Base-by-base conservation (phyloP, 2,888 invertebrate genomes). In the Caenorhabditis wallacei region DNA sequence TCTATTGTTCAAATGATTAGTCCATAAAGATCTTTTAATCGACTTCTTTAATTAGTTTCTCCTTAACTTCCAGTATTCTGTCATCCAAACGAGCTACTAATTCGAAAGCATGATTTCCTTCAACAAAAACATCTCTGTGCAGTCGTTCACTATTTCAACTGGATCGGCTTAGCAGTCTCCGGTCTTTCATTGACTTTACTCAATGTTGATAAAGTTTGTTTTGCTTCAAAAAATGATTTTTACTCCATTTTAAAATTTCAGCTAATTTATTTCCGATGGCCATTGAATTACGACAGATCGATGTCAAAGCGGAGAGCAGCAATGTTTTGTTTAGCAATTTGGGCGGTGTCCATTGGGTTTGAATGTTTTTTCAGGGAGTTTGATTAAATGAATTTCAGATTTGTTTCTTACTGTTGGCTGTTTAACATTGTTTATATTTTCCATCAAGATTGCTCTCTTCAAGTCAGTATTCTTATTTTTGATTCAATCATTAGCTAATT, bases 231-330 rank as follows among this genome's bases (percentile, higher is more conserved):
- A 30, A 30, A 30, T 8, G 8, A 30, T n/a, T n/a, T n/a, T n/a
- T n/a, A 30, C 3, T 30, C 8, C 30, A 30, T 30, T 30, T 30
- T 30, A 3, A 8, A 30, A 30, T 81, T 86, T 22, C 76, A 87
- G 88, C 82, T 91, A 48, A 92, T 91, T 46, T 91, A 90, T 78
- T 91, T 92, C 82, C 90, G 89, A 30, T 91, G 91, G 91, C 91
- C 91, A 3, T 76, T 91, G 18, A 84, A 87, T 48, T 91, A 91
- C 64, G 91, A 91, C 68, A 82, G 89, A 56, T 86, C 91, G n/a
- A 91, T 91, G 91, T 90, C 91, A 26, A 91, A 92, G 74, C 79
- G 86, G 43, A 56, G 91, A 51, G 91, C 91, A 8, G 87, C 87
- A 24, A 57, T 88, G 40, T 86, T 92, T 35, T 91, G 91, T 70